Evolutionary conservation across 2,113 vertebrate species (phyloP), one percentile per base, ranked within the genome.

Genomic region (Lasiurus borealis): DNA sequence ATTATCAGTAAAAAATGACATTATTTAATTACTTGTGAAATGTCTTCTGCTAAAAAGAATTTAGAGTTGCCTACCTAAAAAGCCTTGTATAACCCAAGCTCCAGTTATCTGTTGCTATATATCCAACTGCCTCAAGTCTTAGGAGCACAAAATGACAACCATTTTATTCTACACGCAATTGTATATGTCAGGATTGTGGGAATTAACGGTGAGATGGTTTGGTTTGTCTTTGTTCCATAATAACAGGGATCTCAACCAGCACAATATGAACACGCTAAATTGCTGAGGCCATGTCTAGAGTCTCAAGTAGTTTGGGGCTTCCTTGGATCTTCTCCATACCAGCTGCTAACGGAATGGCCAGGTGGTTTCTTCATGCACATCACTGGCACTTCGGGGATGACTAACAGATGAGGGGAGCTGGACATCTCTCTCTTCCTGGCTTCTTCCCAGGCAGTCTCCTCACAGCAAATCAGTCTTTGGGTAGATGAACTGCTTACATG

Each of bases 21-120:
- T 54, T 85, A 40, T 29, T 84, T 90, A 83, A 85, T 62, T 68
- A 69, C 6, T 52, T 83, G 12, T 36, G 18, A 77, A 88, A 77
- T 88, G 7, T 15, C n/a, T 57, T 34, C 29, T 93, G 86, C 3
- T 66, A 36, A 84, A 71, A 85, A 80, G 21, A 52, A 72, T 8
- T 27, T 68, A 1, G 87, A 40, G 31, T 27, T 23, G 8, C 14
- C 76, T 88, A 46, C 40, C 48, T 64, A 66, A 91, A 94, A 81
- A 57, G 6, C 5, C 12, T 36, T 31, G 12, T 8, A 36, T 23
- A 57, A 48, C 15, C n/a, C 31, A 72, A 72, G 29, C 25, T 64
- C 34, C 2, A 62, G 14, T 54, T 76, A 16, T 34, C 57, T 59
- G 68, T 48, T 19, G 3, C 4, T 84, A 44, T n/a, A n/a, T 62